Conservation (phyloP, 64 coral and sea anemone species). For the Montipora capricornis region DNA sequence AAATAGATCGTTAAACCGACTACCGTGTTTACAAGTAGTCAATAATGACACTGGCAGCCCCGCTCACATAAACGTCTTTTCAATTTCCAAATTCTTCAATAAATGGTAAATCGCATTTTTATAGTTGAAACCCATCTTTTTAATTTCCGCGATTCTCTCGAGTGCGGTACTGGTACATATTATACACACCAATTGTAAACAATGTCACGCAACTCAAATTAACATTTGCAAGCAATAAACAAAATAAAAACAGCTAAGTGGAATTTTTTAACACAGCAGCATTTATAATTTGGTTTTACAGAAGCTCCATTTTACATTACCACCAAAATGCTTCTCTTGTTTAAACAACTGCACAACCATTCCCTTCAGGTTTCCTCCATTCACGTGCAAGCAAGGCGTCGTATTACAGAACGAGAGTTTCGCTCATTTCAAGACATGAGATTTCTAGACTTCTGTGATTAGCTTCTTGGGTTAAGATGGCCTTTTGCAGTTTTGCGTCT, state of each 20-base stretch:
- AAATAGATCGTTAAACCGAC: too few relatives aligned
- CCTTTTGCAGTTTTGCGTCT: too few relatives aligned
- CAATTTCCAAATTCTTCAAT: too few relatives aligned
- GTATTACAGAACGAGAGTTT: too few relatives aligned
- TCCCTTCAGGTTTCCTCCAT: too few relatives aligned
- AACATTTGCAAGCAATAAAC: neutral
- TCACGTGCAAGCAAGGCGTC: too few relatives aligned
- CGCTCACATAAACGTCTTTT: neutral
- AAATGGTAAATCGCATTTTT: neutral
- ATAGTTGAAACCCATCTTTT: neutral
- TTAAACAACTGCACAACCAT: too few relatives aligned
- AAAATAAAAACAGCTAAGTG: neutral
- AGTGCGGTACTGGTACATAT: neutral
- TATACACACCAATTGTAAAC: neutral
- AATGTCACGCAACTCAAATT: neutral
- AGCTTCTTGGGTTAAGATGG: too few relatives aligned
- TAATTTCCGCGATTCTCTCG: neutral
- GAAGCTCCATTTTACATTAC: neutral
- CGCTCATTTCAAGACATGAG: too few relatives aligned
- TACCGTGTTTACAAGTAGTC: neutral
- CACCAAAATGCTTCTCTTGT: neutral
- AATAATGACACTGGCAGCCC: neutral
- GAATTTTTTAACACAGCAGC: neutral
- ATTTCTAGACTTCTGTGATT: too few relatives aligned
- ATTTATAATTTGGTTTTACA: slow-evolving; percentile 2